These are phyloP conservation scores for Eleginops maclovinus DNA, from an alignment of 2,113 vertebrate species.

Conservation along the genomic window DNA sequence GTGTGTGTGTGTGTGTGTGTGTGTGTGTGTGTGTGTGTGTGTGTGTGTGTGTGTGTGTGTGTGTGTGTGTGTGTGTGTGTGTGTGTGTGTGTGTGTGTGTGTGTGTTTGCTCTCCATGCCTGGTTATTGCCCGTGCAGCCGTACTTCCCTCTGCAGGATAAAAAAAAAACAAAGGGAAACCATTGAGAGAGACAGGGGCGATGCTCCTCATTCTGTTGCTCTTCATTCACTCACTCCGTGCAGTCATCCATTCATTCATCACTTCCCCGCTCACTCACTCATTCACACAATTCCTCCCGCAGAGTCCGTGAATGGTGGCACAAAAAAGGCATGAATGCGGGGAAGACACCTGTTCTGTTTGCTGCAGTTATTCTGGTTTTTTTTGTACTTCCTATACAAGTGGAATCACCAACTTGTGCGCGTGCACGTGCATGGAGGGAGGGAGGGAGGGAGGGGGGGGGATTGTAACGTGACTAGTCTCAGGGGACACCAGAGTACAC, in stretches of 20 bases:
- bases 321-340: slow-evolving; percentile 24
- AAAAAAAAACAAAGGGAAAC: slow-evolving; percentile 5
- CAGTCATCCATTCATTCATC: slow-evolving; percentile 51
- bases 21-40: slow-evolving; percentile 4
- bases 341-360: slow-evolving; percentile 30
- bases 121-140: slow-evolving; percentile 62
- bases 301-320: slow-evolving; percentile 64
- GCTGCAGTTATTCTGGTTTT: neutral
- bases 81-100: slow-evolving; percentile 34
- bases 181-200: slow-evolving; percentile 51
- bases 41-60: slow-evolving; percentile 58
- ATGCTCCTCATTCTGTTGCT: slow-evolving; percentile 9
- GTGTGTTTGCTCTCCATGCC: slow-evolving; percentile 59
- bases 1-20: slow-evolving; percentile 32
- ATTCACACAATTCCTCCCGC: slow-evolving; percentile 64
- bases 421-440: neutral
- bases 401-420: slow-evolving; percentile 22
- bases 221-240: slow-evolving; percentile 65
- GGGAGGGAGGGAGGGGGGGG: neutral
- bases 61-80: slow-evolving; percentile 23
- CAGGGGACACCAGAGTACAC: slow-evolving; percentile 63
- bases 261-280: slow-evolving; percentile 61
- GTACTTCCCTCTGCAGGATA: slow-evolving; percentile 53
- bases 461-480: slow-evolving; percentile 33
- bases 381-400: neutral